These are phyloP conservation scores for Patella depressa DNA, from an alignment of 2,888 invertebrate species.

Conservation along the genomic window DNA sequence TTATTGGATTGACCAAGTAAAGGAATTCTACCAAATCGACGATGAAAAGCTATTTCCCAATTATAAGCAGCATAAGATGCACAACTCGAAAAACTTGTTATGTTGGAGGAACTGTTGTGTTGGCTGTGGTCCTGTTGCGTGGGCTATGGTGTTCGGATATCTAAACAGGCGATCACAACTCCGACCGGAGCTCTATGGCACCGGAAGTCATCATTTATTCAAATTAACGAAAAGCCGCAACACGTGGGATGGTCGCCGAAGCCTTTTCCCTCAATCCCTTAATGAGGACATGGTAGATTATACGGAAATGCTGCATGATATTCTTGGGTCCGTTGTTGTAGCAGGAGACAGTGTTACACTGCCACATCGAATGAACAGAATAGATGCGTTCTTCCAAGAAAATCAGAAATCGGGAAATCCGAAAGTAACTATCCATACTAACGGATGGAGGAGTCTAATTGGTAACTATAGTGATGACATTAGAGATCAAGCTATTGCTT, in stretches of 20 bases:
- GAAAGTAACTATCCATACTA: background rate
- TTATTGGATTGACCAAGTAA: background rate
- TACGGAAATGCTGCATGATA: slow-evolving; percentile 13
- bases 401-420: slow-evolving; percentile 11
- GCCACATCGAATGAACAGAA: slow-evolving; percentile 21
- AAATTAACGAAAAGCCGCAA: slow-evolving; percentile 16
- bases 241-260: slow-evolving; percentile 21
- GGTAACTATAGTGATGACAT: slow-evolving; percentile 15
- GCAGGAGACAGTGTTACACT: slow-evolving; percentile 20
- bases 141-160: slow-evolving; percentile 32
- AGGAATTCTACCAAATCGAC: slow-evolving; percentile 16
- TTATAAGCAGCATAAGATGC: slow-evolving; percentile 21
- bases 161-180: slow-evolving; percentile 28
- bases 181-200: background rate
- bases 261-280: slow-evolving; percentile 20
- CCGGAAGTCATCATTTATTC: slow-evolving; percentile 25
- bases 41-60: slow-evolving; percentile 26
- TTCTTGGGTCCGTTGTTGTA: slow-evolving; percentile 24
- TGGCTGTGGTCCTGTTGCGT: slow-evolving; percentile 33
- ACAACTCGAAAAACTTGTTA: background rate
- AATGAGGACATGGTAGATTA: slow-evolving; percentile 16
- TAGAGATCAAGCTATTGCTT: slow-evolving; percentile 17
- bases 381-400: slow-evolving; percentile 23
- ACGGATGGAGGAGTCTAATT: slow-evolving; percentile 14
- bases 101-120: slow-evolving; percentile 9